Percentiles rank a stretch among this genome's conserved stretches.
Conservation (phyloP, 2,113 vertebrate species). For the Perca flavescens region DNA sequence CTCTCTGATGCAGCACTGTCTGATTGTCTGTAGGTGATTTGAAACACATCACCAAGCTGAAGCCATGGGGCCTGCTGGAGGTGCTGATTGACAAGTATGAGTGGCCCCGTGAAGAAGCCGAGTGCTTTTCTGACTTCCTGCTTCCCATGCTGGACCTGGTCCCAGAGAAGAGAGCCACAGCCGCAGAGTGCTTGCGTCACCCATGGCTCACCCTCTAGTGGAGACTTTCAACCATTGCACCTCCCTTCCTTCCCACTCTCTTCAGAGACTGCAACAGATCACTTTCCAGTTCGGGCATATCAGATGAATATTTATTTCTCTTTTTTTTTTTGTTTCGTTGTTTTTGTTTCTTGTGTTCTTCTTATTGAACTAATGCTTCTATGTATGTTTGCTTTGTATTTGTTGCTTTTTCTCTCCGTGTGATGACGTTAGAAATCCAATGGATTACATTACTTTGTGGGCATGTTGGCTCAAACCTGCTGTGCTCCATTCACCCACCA, state of each 20-base stretch:
- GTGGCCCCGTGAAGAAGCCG: constrained; percentile 93
- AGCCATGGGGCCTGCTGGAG: constrained; percentile 97
- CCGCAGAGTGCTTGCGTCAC: constrained; percentile 93
- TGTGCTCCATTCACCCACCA: constrained; percentile 62
- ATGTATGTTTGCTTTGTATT: constrained; percentile 72
- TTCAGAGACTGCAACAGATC: constrained; percentile 86
- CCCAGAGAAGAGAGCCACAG: constrained; percentile 95
- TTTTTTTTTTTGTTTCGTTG: constrained; percentile 51
- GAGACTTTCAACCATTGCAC: constrained; percentile 50
- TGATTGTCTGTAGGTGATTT: constrained; percentile 88
- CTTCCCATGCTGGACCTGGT: constrained; percentile 97
- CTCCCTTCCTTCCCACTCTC: constrained; percentile 46
- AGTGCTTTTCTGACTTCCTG: constrained; percentile 94
- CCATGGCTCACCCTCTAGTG: constrained; percentile 93
- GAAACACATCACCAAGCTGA: constrained; percentile 98
- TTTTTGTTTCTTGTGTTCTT: constrained; percentile 66
- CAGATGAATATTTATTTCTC: constrained; percentile 82
- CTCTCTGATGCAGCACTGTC: background rate
- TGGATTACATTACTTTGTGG: constrained; percentile 67
- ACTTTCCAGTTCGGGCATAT: constrained; percentile 85
- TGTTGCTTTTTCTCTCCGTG: constrained; percentile 57
- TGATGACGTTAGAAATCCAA: constrained; percentile 60
- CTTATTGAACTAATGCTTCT: constrained; percentile 72
- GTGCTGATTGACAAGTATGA: constrained; percentile 97
- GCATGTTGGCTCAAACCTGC: constrained; percentile 65